A percentile compares a stretch with the other conserved stretches of the same genome.
phyloP scores from a whole-genome alignment of 2,113 vertebrate species.

The Myrmecophaga tridactyla region DNA sequence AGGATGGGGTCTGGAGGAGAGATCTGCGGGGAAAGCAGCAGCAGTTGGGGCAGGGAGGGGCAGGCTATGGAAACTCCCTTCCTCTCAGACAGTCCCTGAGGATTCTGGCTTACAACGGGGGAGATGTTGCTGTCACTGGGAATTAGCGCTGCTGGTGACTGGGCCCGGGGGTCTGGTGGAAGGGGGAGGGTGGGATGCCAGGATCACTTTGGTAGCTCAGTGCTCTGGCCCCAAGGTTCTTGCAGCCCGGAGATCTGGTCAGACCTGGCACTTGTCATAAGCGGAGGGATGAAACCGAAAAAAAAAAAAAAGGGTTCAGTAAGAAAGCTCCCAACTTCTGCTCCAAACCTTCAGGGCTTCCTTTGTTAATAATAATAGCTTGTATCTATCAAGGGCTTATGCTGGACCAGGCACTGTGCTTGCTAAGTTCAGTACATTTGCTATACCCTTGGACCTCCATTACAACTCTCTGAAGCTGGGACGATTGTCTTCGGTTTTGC shows the following conservation, averaged over 20 bases:
- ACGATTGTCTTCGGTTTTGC: neutral
- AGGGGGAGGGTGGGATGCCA: neutral
- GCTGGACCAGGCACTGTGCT: neutral
- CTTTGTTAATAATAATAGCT: neutral
- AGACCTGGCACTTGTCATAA: neutral
- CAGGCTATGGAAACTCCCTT: neutral
- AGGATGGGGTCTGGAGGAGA: neutral
- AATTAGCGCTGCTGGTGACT: neutral
- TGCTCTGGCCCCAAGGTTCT: neutral
- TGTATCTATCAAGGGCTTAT: neutral
- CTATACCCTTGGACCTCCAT: neutral
- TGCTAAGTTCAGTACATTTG: neutral
- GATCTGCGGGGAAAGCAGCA: neutral
- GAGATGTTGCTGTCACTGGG: neutral
- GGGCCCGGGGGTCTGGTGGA: rapidly evolving
- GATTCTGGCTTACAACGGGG: neutral
- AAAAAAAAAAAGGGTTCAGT: neutral
- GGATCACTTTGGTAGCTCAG: neutral
- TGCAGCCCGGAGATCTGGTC: neutral
- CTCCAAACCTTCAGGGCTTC: neutral
- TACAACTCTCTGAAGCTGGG: neutral
- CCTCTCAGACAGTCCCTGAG: neutral
- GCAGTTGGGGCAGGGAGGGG: neutral
- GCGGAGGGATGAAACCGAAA: neutral
- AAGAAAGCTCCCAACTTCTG: neutral